phyloP scores from a whole-genome alignment of 2,113 vertebrate genomes.

The Scopus umbretta region DNA sequence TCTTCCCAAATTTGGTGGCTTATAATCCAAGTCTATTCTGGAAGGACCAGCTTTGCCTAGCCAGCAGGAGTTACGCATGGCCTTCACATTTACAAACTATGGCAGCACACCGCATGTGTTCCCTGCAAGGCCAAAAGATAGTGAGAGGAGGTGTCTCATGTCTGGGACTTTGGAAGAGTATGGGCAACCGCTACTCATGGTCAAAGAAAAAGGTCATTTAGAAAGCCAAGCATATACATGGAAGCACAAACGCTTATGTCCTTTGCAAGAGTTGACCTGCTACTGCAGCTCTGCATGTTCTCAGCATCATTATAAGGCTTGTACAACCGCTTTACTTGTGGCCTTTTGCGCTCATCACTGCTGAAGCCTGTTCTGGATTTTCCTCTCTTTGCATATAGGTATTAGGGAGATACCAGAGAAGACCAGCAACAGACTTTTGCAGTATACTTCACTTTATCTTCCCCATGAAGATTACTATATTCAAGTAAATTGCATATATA shows the following conservation, averaged over 20 bases:
- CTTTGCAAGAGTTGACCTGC: background rate
- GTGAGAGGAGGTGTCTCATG: background rate
- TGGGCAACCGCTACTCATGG: background rate
- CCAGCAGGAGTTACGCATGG: background rate
- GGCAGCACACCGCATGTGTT: accelerated
- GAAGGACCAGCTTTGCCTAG: background rate
- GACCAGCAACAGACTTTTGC: background rate
- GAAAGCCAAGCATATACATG: background rate
- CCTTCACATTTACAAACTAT: background rate
- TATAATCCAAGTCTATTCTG: background rate
- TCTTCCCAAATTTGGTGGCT: background rate
- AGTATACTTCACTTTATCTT: background rate
- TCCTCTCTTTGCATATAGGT: background rate
- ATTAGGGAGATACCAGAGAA: background rate
- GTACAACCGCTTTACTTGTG: background rate
- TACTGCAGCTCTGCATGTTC: background rate
- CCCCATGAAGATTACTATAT: background rate
- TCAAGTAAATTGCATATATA: background rate
- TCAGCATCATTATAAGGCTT: background rate
- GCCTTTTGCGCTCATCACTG: background rate
- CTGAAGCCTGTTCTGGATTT: background rate
- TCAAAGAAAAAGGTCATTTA: background rate
- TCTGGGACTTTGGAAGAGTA: background rate
- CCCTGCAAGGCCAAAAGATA: background rate
- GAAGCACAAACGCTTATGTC: background rate